These are phyloP conservation scores for Drosophila sechellia DNA, from an alignment of 1,140 invertebrate genomes.

Conservation along the genomic window DNA sequence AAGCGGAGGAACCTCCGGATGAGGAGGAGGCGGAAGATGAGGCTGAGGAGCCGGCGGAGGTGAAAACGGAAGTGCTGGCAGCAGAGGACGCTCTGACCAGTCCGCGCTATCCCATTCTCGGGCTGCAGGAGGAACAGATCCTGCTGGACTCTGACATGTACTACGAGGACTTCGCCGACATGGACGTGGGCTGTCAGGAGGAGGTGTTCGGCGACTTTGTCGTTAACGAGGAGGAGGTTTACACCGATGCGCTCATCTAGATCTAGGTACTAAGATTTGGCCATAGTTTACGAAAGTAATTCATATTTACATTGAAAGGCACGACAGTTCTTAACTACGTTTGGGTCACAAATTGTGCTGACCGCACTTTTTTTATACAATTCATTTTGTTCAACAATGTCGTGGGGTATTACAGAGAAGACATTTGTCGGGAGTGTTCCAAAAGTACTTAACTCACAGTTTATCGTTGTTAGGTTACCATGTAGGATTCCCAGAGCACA, in stretches of 20 bases:
- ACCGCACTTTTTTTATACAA: neutral
- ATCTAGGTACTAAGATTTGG: conserved; percentile 32
- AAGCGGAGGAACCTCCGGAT: conserved; percentile 18
- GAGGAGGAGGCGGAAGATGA: conserved; percentile 55
- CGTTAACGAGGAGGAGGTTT: conserved; percentile 75
- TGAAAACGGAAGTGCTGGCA: conserved; percentile 3
- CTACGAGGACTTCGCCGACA: conserved; percentile 66
- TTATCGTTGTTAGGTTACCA: conserved; percentile 5
- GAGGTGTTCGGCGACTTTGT: conserved; percentile 68
- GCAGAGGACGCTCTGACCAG: conserved; percentile 6
- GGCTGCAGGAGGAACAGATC: conserved; percentile 33
- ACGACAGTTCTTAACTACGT: neutral
- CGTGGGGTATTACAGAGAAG: neutral
- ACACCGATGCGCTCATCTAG: conserved; percentile 57
- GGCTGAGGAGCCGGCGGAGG: conserved; percentile 1
- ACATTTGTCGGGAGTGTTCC: neutral
- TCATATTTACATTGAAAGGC: conserved; percentile 15
- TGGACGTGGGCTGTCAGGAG: conserved; percentile 74
- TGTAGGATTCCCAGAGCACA: neutral
- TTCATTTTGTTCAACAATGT: neutral
- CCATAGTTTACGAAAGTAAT: conserved; percentile 11
- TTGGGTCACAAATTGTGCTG: neutral
- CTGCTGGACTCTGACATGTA: conserved; percentile 58
- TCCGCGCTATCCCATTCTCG: conserved; percentile 8
- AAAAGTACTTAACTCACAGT: neutral